Percentiles rank a stretch among this genome's conserved stretches.
These are phyloP conservation scores for Laticauda colubrina DNA, from an alignment of 2,113 vertebrate genomes.

Conservation along the genomic window DNA sequence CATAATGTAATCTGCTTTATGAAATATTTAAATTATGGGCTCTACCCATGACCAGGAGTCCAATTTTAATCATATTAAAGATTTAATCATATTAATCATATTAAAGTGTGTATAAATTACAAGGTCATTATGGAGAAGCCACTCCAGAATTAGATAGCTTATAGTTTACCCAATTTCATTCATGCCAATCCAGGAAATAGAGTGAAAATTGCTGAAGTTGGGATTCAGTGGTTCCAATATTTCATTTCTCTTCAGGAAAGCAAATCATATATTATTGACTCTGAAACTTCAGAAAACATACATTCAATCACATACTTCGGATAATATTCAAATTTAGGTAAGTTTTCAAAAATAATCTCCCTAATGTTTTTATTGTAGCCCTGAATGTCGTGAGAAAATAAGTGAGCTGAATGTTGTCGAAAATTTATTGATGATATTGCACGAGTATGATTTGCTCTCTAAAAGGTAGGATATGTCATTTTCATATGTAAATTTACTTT, in stretches of 20 bases:
- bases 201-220: neutral
- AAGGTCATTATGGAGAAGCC: neutral
- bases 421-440: constrained; percentile 82
- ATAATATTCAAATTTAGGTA: neutral
- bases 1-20: neutral
- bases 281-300: neutral
- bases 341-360: constrained; percentile 34
- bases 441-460: constrained; percentile 84
- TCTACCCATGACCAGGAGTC: neutral
- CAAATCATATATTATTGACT: neutral
- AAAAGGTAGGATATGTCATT: constrained; percentile 74
- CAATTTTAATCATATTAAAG: neutral
- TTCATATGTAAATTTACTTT: neutral
- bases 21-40: neutral
- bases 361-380: constrained; percentile 67
- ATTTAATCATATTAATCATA: neutral
- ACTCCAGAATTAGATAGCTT: neutral
- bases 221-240: neutral
- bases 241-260: neutral
- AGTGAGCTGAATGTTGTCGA: constrained; percentile 80
- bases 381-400: constrained; percentile 81
- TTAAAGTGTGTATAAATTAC: neutral
- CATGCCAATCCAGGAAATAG: neutral
- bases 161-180: neutral
- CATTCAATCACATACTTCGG: neutral